Evolutionary conservation across 1,140 invertebrate genomes (phyloP), one percentile per base, ranked within the genome.

Genomic region (Notospermus geniculatus): DNA sequence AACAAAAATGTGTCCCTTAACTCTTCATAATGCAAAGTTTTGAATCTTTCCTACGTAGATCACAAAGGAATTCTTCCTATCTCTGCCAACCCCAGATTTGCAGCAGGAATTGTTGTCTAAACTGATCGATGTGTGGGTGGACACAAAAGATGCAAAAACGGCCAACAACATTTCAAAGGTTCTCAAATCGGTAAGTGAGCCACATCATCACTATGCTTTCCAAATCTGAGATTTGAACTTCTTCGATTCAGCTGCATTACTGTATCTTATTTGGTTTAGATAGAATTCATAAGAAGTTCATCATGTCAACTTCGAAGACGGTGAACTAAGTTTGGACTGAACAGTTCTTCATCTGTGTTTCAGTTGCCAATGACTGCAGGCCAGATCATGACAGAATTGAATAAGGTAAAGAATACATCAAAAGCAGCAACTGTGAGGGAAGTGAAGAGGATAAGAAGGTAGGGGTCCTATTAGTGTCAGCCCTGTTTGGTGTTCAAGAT

Each of bases 131-230:
- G 59, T 78, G 1, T 69, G 71, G 59, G 64, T 69, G 1, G 59
- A 63, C 22, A 70, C 70, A 1, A 54, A 60, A 0, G 54, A 61
- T 53, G 43, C 67, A 13, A 55, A 59, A 1, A 60, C 71, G 0
- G 64, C 70, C n/a, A 54, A 62, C 41, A 39, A 45, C 1, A 85
- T 86, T 0, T 85, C 85, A 43, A 88, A 86, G 68, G 76, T 86
- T 1, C 84, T 92, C 39, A 90, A 89, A 71, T 86, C 86, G 64
- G 87, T 92, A 54, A 80, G 85, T 66, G 76, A 91, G n/a, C n/a
- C n/a, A n/a, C n/a, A n/a, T n/a, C n/a, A n/a, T n/a, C n/a, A n/a
- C n/a, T n/a, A n/a, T n/a, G n/a, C n/a, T n/a, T n/a, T n/a, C n/a
- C n/a, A n/a, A n/a, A n/a, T n/a, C n/a, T n/a, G n/a, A n/a, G n/a